Evolutionary conservation across 2,113 vertebrate genomes (phyloP).

Genomic region (Elgaria multicarinata): DNA sequence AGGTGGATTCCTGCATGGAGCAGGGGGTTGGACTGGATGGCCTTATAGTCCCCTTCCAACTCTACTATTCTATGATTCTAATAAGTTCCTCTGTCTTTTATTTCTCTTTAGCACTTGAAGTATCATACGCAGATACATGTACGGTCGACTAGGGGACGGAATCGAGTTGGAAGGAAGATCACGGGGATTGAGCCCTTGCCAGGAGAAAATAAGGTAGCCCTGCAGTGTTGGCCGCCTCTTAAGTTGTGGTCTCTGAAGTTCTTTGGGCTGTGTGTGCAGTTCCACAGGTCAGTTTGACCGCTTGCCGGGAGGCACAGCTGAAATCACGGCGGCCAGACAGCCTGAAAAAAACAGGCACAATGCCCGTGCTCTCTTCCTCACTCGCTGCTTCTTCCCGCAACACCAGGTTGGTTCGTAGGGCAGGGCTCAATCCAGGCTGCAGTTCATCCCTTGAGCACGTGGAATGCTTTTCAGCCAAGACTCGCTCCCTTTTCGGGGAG

Average conservation of each 20-base stretch:
- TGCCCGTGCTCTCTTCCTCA: neutral
- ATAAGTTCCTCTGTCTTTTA: no score
- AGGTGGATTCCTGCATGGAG: no score
- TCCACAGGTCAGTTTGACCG: neutral
- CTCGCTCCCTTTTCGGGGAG: no score
- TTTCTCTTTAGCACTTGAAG: slow-evolving; percentile 88
- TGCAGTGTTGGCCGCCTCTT: no score
- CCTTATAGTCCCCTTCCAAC: no score
- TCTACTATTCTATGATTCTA: no score
- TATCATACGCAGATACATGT: slow-evolving; percentile 99
- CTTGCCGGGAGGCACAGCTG: neutral
- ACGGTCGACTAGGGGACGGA: slow-evolving; percentile 94
- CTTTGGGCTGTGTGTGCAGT: neutral
- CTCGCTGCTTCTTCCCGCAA: neutral
- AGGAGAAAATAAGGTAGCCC: slow-evolving; percentile 94
- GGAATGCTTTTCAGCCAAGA: no score
- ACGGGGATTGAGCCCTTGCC: slow-evolving; percentile 97
- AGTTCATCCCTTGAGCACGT: neutral
- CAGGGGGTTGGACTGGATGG: no score
- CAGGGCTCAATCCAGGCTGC: neutral
- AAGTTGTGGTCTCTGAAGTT: neutral
- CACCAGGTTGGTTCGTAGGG: neutral
- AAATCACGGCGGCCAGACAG: rapidly evolving
- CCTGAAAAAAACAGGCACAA: neutral
- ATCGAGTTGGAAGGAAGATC: slow-evolving; percentile 97